These are phyloP conservation scores for Percina caprodes DNA, from an alignment of 2,113 vertebrate species.

Conservation along the genomic window DNA sequence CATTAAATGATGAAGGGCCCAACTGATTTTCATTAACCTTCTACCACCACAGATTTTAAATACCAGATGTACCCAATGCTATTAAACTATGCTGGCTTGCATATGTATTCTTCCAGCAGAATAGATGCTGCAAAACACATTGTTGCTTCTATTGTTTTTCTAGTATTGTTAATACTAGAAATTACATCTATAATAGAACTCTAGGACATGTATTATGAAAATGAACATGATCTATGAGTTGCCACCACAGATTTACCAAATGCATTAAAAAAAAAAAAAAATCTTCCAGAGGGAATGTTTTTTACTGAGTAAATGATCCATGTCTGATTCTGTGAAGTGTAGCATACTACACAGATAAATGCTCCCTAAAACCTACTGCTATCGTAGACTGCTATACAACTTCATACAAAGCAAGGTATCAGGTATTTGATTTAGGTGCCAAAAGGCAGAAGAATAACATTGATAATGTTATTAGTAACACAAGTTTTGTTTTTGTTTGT, in stretches of 20 bases:
- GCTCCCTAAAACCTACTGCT: background rate
- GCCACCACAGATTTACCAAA: background rate
- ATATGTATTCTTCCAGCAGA: background rate
- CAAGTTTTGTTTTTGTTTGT: background rate
- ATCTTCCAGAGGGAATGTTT: background rate
- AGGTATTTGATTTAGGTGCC: background rate
- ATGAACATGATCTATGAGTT: constrained; percentile 12
- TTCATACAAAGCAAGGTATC: background rate
- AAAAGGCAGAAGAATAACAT: background rate
- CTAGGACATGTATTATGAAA: constrained; percentile 17
- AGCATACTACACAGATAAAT: background rate
- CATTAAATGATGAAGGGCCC: background rate
- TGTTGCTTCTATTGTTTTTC: too few relatives aligned
- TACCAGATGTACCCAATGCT: background rate
- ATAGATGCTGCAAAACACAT: background rate
- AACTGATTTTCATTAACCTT: background rate
- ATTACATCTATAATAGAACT: constrained; percentile 12
- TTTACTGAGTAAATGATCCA: constrained; percentile 3
- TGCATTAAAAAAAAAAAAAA: background rate
- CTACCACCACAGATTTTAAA: background rate
- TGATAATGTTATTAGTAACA: background rate
- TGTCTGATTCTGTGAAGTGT: background rate
- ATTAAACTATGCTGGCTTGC: background rate
- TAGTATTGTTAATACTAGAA: background rate
- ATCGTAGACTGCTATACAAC: background rate